Base-by-base conservation (phyloP, 2,113 vertebrate genomes). In the Urocolius indicus region DNA sequence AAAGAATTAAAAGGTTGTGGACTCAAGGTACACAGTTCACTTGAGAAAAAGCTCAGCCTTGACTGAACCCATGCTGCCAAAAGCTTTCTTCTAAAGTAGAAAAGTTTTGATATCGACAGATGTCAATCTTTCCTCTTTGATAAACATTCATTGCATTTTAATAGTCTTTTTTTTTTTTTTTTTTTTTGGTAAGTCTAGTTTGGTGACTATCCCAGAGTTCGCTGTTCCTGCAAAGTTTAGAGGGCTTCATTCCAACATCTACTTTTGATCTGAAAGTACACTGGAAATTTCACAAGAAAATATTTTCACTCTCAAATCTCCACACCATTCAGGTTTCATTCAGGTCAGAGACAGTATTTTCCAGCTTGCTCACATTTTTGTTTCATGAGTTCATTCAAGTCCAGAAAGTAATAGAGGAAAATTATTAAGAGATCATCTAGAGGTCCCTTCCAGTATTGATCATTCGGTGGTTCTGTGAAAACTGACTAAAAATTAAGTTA, bases 71-170 rank as follows among this genome's bases (percentile, higher is more conserved):
- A 22, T 45, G 27, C 32, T 83, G 63, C 41, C 78, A 94, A 68
- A 36, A 87, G 51, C 16, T 69, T 78, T 2, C 2, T 21, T 86
- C 63, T 71, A 77, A 49, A 74, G 45, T 58, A 90, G 55, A 77
- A 46, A 86, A 4, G 2, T 63, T 78, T 78, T 90, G 73, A 82
- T 71, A 61, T 58, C 66, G 76, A 65, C 24, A 67, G 34, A 69
- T 84, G 41, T 65, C 84, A 80, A 41, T 87, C 84, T 69, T 27
- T 38, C 41, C 59, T 93, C 69, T 84, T 94, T 87, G 68, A 94
- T 45, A 91, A 95, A 72, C 58, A 93, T 72, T 69, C 16, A 89
- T 10, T 94, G 89, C 66, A 88, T 84, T 93, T 86, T 67, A 93
- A 83, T 83, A 51, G 8, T 52, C 9, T 32, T 55, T 52, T 41